phyloP scores from a whole-genome alignment of 2,888 invertebrate genomes.

The Ormyrus thymus region DNA sequence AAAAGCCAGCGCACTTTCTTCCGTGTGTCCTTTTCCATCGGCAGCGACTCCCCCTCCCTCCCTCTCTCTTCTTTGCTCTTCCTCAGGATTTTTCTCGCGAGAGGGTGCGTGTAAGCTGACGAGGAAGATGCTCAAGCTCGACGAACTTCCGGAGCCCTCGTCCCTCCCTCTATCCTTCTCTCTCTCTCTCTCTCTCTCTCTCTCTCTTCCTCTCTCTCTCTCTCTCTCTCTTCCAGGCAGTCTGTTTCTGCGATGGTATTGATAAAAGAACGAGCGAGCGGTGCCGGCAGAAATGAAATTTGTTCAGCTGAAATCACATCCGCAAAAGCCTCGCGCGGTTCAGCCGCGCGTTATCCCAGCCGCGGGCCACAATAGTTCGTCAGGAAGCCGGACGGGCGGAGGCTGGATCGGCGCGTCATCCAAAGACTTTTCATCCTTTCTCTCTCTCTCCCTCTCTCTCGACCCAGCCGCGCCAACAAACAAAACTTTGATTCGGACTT shows the following conservation, averaged over 20 bases:
- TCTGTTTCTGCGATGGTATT: slow-evolving; percentile 32
- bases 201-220: not conserved
- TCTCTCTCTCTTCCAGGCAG: not conserved
- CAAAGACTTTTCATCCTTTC: slow-evolving; percentile 35
- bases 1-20: not conserved
- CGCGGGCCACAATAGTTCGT: slow-evolving; percentile 57
- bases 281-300: slow-evolving; percentile 52
- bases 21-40: not conserved
- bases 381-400: slow-evolving; percentile 28
- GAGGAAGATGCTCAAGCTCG: not conserved
- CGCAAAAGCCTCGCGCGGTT: slow-evolving; percentile 13
- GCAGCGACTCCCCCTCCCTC: not conserved
- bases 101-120: slow-evolving; percentile 17
- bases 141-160: slow-evolving; percentile 36
- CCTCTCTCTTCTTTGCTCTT: not conserved
- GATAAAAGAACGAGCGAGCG: slow-evolving; percentile 24
- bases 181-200: not conserved
- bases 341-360: slow-evolving; percentile 19
- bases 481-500: slow-evolving; percentile 1
- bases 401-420: slow-evolving; percentile 13
- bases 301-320: slow-evolving; percentile 54
- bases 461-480: not conserved
- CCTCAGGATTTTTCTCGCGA: slow-evolving; percentile 13
- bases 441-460: not conserved
- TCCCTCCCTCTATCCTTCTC: not conserved